Evolutionary conservation across 1,140 invertebrate genomes (phyloP), one percentile per base, ranked within the genome.

Genomic region (Apis mellifera): DNA sequence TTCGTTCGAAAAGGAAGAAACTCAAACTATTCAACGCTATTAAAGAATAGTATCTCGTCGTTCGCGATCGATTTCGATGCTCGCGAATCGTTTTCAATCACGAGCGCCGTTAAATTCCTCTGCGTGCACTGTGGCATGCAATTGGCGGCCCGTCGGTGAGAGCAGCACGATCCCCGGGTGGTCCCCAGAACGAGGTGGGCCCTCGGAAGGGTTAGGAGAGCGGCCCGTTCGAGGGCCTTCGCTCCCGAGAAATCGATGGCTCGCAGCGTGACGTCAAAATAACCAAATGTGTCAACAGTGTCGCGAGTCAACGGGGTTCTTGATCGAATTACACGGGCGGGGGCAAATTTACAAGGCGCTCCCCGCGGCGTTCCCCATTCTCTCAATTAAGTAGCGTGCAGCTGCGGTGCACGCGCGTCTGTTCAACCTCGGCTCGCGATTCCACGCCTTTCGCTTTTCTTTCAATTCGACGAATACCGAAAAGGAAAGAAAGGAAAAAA

Each of bases 251-350:
- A 83, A 73, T 72, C 79, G 79, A 83, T 69, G 78, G 78, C n/a
- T 85, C 89, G 76, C 91, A 91, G 91, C 91, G 86, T 92, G 91
- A 90, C 88, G 91, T 90, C 89, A 92, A 92, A 92, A 92, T 91
- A 91, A 91, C 91, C 91, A 90, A 92, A 91, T 90, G 91, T 92
- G 91, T 92, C 91, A 91, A 92, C 90, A 92, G 89, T 91, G 90
- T 90, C 86, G 85, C 82, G 87, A 84, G 87, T 90, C 87, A 90
- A 92, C 80, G 89, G 91, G 90, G 91, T 91, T 89, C 90, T 91
- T 91, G 90, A 92, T 92, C 91, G 91, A 92, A 92, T 92, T 92
- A 92, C 91, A 91, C 60, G 81, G 59, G 68, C n/a, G n/a, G 69
- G 50, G 62, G 74, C 23, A 62, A 64, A 57, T 65, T 54, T n/a